These are phyloP conservation scores for Ictalurus punctatus DNA, from an alignment of 2,113 vertebrate species.

Conservation along the genomic window DNA sequence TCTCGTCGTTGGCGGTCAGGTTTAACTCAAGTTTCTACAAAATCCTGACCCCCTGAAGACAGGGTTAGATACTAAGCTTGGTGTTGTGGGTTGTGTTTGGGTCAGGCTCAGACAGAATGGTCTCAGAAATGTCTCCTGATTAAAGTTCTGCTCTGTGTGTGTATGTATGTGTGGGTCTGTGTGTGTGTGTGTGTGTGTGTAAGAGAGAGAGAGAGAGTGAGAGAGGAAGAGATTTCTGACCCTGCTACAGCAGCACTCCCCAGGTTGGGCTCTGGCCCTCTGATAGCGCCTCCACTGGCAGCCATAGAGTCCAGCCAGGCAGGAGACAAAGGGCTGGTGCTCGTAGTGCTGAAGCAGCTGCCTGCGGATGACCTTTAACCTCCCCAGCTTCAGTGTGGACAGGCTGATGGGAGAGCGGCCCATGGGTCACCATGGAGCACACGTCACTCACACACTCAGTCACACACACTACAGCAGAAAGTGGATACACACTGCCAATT, in stretches of 20 bases:
- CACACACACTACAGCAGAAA: not conserved
- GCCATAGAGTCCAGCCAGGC: conserved; percentile 84
- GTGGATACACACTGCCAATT: not conserved
- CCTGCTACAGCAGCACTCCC: conserved; percentile 83
- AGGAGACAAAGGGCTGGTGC: conserved; percentile 83
- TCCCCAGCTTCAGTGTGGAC: conserved; percentile 78
- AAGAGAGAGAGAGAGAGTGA: not conserved
- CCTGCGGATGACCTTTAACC: conserved; percentile 80
- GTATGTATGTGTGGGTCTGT: conserved; percentile 6
- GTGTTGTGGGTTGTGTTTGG: not conserved
- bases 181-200: too few species aligned
- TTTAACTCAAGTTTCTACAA: not conserved
- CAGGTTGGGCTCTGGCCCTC: conserved; percentile 72
- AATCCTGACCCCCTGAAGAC: too few species aligned
- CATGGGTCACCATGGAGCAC: conserved; percentile 68
- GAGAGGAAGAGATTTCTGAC: conserved; percentile 54
- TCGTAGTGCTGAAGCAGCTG: conserved; percentile 80
- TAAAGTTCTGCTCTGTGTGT: not conserved
- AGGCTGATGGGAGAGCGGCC: conserved; percentile 62
- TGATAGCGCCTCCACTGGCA: conserved; percentile 87
- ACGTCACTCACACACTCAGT: conserved; percentile 48
- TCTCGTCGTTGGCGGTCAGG: not conserved
- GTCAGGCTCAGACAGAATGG: not conserved
- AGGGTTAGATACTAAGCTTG: too few species aligned
- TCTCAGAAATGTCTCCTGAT: not conserved